phyloP scores from a whole-genome alignment of 2,113 vertebrate species.

The Triplophysa siluroides region DNA sequence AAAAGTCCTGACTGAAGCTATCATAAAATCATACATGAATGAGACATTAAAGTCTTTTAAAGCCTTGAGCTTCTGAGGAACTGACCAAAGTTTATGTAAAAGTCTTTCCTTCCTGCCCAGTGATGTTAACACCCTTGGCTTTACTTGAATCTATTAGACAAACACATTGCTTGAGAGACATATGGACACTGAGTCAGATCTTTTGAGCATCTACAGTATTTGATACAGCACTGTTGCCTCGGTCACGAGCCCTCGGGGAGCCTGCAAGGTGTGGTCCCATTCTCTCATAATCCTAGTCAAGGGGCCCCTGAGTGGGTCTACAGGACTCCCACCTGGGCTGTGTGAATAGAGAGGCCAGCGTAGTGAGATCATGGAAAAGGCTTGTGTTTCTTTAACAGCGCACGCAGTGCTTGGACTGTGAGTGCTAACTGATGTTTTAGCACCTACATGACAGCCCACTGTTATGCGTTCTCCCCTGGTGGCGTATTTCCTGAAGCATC shows the following conservation, averaged over 20 bases:
- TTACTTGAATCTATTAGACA: slow-evolving; percentile 20
- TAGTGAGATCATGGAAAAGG: slow-evolving; percentile 47
- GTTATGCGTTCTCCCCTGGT: neutral
- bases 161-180: slow-evolving; percentile 41
- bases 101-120: too few species aligned
- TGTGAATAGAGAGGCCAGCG: slow-evolving; percentile 19
- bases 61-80: neutral
- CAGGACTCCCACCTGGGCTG: slow-evolving; percentile 29
- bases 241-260: slow-evolving; percentile 5
- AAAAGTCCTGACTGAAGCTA: too few species aligned
- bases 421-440: slow-evolving; percentile 44
- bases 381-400: slow-evolving; percentile 21
- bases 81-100: neutral
- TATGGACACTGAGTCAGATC: slow-evolving; percentile 32
- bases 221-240: slow-evolving; percentile 42
- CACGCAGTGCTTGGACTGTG: neutral
- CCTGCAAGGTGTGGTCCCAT: slow-evolving; percentile 27
- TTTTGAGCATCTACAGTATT: slow-evolving; percentile 45
- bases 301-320: slow-evolving; percentile 17
- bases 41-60: neutral
- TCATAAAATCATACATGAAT: too few species aligned
- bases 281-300: slow-evolving; percentile 20
- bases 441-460: slow-evolving; percentile 33
- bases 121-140: neutral
- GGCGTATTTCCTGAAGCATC: neutral